Evolutionary conservation across 2,113 vertebrate species (phyloP).

Genomic region (Paramormyrops kingsleyae): DNA sequence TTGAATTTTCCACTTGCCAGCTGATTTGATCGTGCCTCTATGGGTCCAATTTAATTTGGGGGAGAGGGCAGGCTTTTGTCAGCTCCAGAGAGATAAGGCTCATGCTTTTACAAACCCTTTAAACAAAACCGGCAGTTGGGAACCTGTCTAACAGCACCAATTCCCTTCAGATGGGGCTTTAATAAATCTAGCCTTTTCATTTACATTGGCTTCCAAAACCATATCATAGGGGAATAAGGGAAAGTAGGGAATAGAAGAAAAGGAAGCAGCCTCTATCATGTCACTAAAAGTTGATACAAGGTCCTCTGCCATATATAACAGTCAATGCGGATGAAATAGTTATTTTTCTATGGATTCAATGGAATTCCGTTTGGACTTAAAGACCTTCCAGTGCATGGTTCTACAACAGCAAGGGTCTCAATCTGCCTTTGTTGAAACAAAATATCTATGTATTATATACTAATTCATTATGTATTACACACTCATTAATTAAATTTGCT

Average conservation of each 20-base stretch:
- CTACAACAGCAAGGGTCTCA: not conserved
- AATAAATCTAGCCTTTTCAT: slow-evolving; percentile 40
- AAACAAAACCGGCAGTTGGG: slow-evolving; percentile 59
- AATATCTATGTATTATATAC: not conserved
- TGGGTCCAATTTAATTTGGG: slow-evolving; percentile 71
- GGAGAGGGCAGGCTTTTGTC: slow-evolving; percentile 67
- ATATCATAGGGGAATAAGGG: slow-evolving; percentile 1
- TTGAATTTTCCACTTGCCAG: slow-evolving; percentile 64
- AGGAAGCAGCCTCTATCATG: not conserved
- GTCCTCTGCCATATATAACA: slow-evolving; percentile 14
- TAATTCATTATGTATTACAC: not conserved
- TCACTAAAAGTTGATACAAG: slow-evolving; percentile 10
- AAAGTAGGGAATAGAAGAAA: slow-evolving; percentile 8
- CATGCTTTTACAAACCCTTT: slow-evolving; percentile 69
- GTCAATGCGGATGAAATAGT: slow-evolving; percentile 7
- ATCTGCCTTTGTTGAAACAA: not conserved
- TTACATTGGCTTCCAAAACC: slow-evolving; percentile 30
- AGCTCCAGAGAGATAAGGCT: slow-evolving; percentile 64
- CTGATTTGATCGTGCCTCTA: slow-evolving; percentile 67
- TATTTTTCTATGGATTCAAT: not conserved
- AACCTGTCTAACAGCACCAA: slow-evolving; percentile 60
- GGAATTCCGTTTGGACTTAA: not conserved
- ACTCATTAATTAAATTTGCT: not conserved
- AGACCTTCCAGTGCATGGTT: not conserved
- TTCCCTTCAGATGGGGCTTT: slow-evolving; percentile 21